Evolutionary conservation across 92 coral and sea anemone species (phyloP).

Genomic region (Paragorgia papillata): DNA sequence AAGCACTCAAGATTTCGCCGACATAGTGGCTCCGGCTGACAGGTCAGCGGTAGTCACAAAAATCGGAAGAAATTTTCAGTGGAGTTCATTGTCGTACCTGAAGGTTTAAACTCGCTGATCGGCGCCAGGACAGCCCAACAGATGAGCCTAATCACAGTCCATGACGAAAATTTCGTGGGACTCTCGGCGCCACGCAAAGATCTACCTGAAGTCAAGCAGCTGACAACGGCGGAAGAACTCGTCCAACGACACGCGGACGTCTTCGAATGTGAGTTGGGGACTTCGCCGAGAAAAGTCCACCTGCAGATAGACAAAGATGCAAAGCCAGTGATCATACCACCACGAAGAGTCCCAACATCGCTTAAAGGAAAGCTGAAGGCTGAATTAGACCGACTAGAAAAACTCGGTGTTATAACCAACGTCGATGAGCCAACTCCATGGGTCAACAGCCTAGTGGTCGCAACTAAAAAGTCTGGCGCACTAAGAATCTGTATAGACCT

Average conservation of each 20-base stretch:
- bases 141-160: slow-evolving; percentile 40
- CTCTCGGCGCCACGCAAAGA: no score
- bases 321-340: slow-evolving; percentile 50
- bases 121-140: slow-evolving; percentile 52
- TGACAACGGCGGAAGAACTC: slow-evolving; percentile 30
- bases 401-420: slow-evolving; percentile 39
- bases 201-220: no score
- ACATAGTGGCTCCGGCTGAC: no score
- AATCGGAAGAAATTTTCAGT: slow-evolving; percentile 42
- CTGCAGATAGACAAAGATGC: slow-evolving; percentile 27
- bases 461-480: slow-evolving; percentile 58
- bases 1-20: no score
- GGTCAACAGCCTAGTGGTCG: slow-evolving; percentile 56
- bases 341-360: slow-evolving; percentile 54
- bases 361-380: slow-evolving; percentile 48
- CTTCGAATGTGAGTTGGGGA: slow-evolving; percentile 52
- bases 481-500: slow-evolving; percentile 60
- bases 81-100: slow-evolving; percentile 36
- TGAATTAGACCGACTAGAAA: slow-evolving; percentile 37
- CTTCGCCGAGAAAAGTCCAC: slow-evolving; percentile 46
- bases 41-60: no score
- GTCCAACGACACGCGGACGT: slow-evolving; percentile 40
- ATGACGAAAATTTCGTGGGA: slow-evolving; percentile 31
- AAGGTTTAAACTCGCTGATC: slow-evolving; percentile 32
- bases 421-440: slow-evolving; percentile 58